phyloP scores from a whole-genome alignment of 2,888 invertebrate species.

The Tridacna gigas region DNA sequence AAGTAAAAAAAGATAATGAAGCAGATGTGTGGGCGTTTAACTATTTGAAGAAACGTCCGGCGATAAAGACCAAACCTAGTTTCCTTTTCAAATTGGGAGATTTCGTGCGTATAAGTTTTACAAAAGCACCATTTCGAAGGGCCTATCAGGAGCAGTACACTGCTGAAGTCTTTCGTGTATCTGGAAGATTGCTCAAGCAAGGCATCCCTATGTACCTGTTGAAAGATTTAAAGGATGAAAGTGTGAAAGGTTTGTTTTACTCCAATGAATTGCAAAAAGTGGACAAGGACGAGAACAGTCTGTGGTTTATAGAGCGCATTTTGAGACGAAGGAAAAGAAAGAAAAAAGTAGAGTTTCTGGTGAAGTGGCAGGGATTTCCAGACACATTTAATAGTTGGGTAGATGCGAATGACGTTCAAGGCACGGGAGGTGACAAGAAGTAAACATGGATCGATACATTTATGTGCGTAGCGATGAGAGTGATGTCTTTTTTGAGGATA shows the following conservation, averaged over 20 bases:
- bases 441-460: slow-evolving; percentile 35
- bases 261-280: slow-evolving; percentile 44
- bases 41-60: slow-evolving; percentile 16
- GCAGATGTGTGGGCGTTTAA: slow-evolving; percentile 46
- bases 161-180: slow-evolving; percentile 38
- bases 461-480: slow-evolving; percentile 33
- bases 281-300: slow-evolving; percentile 34
- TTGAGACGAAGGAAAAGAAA: slow-evolving; percentile 47
- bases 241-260: slow-evolving; percentile 46
- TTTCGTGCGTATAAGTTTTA: slow-evolving; percentile 24
- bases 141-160: slow-evolving; percentile 33
- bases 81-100: slow-evolving; percentile 10
- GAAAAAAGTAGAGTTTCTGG: slow-evolving; percentile 42
- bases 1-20: slow-evolving; percentile 52
- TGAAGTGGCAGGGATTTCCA: slow-evolving; percentile 51
- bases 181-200: slow-evolving; percentile 34
- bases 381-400: slow-evolving; percentile 53
- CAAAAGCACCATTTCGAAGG: slow-evolving; percentile 16
- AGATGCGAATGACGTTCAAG: slow-evolving; percentile 49
- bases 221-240: slow-evolving; percentile 37
- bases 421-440: slow-evolving; percentile 1
- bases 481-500: slow-evolving; percentile 12
- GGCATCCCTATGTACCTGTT: slow-evolving; percentile 43
- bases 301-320: slow-evolving; percentile 63
- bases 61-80: neutral